A percentile compares a stretch with the other conserved stretches of the same genome.
Conservation (phyloP, 2,113 vertebrate genomes). For the Struthidea cinerea region DNA sequence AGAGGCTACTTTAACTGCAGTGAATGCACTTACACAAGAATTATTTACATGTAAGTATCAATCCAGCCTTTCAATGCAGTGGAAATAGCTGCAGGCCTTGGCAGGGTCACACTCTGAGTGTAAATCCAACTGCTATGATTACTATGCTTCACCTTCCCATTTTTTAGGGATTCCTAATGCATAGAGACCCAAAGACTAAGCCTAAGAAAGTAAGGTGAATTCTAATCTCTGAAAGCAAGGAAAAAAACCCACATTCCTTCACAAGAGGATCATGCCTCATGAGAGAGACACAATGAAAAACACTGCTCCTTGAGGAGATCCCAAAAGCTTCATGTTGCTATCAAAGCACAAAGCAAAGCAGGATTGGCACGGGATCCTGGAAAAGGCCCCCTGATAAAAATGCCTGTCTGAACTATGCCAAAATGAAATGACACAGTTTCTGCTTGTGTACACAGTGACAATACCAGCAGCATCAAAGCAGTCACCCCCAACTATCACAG, state of each 20-base stretch:
- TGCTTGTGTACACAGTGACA: neutral
- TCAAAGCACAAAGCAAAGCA: neutral
- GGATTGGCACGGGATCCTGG: neutral
- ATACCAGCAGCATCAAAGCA: neutral
- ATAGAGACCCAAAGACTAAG: neutral
- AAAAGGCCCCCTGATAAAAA: neutral
- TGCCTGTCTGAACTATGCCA: neutral
- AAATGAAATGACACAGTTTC: neutral
- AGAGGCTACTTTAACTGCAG: neutral
- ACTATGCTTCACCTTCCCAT: neutral
- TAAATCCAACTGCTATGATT: neutral
- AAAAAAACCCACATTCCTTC: fast-evolving
- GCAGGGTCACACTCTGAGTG: neutral
- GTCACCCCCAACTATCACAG: neutral
- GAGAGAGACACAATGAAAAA: neutral
- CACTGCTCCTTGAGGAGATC: neutral
- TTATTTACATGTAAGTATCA: neutral
- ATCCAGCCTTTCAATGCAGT: neutral
- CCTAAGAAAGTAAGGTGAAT: neutral
- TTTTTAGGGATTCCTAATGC: neutral
- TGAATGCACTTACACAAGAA: neutral
- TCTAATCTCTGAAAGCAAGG: neutral
- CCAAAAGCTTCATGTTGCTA: neutral
- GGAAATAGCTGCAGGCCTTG: neutral
- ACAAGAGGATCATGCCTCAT: neutral